Conservation (phyloP, 2,113 vertebrate species). For the Lophochroa leadbeateri region DNA sequence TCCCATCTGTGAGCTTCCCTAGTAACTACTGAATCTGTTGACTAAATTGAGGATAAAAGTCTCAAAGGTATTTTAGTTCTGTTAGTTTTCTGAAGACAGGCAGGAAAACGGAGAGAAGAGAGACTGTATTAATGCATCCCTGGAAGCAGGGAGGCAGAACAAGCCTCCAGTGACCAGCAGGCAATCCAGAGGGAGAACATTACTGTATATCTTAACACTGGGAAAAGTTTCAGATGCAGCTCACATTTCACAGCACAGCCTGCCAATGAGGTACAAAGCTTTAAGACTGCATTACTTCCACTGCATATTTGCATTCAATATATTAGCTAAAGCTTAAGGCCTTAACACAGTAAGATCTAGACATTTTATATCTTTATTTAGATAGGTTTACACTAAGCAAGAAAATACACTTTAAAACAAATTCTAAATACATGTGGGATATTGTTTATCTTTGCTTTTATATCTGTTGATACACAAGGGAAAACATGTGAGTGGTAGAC, state of each 20-base stretch:
- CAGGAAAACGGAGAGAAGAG: neutral
- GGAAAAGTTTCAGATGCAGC: neutral
- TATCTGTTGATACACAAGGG: neutral
- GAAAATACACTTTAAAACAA: neutral
- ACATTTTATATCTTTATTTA: neutral
- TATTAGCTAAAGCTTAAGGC: neutral
- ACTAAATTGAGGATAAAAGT: conserved; percentile 38
- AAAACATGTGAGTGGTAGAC: neutral
- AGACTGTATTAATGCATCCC: neutral
- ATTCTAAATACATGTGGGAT: neutral
- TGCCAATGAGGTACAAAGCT: neutral
- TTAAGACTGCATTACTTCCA: neutral
- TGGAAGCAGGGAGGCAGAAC: neutral
- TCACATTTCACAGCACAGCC: neutral
- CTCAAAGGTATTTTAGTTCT: conserved; percentile 32
- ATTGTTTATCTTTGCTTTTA: neutral
- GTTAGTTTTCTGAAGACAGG: neutral
- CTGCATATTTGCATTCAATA: neutral
- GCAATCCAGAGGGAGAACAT: neutral
- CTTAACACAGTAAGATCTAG: neutral
- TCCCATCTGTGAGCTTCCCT: conserved; percentile 21
- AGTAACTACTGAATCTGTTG: conserved; percentile 5
- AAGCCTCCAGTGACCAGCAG: neutral
- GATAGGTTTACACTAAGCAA: neutral
- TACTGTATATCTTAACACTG: neutral